These are phyloP conservation scores for Acrocephalus kingi DNA, from an alignment of 2,113 vertebrate genomes.

Conservation along the genomic window DNA sequence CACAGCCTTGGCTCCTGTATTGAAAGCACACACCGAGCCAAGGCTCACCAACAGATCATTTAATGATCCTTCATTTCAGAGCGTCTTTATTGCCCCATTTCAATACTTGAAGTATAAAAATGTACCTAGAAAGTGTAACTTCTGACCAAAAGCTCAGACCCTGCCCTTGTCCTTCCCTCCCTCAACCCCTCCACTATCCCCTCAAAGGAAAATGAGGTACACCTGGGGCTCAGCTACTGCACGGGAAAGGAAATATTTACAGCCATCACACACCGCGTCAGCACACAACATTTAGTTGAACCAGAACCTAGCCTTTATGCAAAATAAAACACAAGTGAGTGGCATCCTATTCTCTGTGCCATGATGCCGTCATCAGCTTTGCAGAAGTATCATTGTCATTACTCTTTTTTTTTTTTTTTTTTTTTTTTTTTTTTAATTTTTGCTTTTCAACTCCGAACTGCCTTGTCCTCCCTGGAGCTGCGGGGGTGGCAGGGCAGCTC, in stretches of 20 bases:
- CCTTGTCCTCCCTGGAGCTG: background rate
- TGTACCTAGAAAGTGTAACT: slow-evolving; percentile 66
- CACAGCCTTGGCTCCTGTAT: background rate
- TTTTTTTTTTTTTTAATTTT: background rate
- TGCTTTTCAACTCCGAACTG: background rate
- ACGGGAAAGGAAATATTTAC: slow-evolving; percentile 47
- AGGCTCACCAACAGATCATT: slow-evolving; percentile 38
- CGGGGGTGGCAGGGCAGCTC: accelerated
- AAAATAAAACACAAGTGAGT: slow-evolving; percentile 15
- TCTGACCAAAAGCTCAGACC: slow-evolving; percentile 55
- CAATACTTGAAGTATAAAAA: slow-evolving; percentile 61
- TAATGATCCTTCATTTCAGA: slow-evolving; percentile 61
- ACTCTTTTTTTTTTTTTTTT: background rate
- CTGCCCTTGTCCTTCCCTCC: slow-evolving; percentile 48
- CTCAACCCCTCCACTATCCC: background rate
- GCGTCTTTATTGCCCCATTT: slow-evolving; percentile 58
- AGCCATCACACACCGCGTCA: slow-evolving; percentile 21
- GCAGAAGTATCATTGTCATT: slow-evolving; percentile 35
- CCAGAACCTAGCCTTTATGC: slow-evolving; percentile 19
- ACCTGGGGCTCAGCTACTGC: slow-evolving; percentile 16
- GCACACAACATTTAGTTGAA: background rate
- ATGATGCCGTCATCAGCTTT: slow-evolving; percentile 17
- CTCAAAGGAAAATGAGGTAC: slow-evolving; percentile 38
- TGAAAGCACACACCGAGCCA: slow-evolving; percentile 25
- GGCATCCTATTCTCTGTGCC: slow-evolving; percentile 57